Conservation (phyloP, 2,113 vertebrate species). For the Hirundichthys speculiger region DNA sequence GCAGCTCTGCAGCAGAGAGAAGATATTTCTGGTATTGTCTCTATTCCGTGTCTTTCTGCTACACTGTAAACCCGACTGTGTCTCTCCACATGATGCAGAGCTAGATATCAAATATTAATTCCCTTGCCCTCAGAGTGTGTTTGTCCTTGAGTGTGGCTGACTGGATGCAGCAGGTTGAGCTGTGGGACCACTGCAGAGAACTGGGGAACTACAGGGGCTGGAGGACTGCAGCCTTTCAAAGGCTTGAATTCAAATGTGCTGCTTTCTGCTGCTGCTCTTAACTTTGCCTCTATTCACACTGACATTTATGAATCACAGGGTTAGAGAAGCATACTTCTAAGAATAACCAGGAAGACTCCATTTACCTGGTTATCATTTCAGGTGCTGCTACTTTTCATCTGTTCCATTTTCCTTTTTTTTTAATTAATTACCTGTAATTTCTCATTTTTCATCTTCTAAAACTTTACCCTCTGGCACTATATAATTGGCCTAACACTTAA, state of each 20-base stretch:
- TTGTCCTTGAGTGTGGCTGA: constrained; percentile 68
- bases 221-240: constrained; percentile 31
- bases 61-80: constrained; percentile 38
- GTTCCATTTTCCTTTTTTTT: neutral
- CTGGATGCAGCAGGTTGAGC: constrained; percentile 59
- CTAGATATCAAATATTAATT: constrained; percentile 79
- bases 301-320: constrained; percentile 1
- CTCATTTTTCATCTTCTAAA: neutral
- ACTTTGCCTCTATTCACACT: neutral
- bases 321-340: constrained; percentile 1
- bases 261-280: constrained; percentile 2
- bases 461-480: neutral
- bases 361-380: neutral
- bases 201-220: constrained; percentile 31
- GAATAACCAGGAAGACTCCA: neutral
- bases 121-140: constrained; percentile 57
- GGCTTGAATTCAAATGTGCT: constrained; percentile 29
- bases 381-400: too few relatives aligned
- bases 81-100: constrained; percentile 65
- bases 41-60: constrained; percentile 26
- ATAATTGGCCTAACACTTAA: neutral
- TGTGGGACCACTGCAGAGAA: constrained; percentile 51
- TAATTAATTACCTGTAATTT: too few relatives aligned
- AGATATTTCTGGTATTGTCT: neutral
- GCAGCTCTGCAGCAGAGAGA: too few relatives aligned